Conservation (phyloP, 2,797 vertebrate species). For the Iguana delicatissima region DNA sequence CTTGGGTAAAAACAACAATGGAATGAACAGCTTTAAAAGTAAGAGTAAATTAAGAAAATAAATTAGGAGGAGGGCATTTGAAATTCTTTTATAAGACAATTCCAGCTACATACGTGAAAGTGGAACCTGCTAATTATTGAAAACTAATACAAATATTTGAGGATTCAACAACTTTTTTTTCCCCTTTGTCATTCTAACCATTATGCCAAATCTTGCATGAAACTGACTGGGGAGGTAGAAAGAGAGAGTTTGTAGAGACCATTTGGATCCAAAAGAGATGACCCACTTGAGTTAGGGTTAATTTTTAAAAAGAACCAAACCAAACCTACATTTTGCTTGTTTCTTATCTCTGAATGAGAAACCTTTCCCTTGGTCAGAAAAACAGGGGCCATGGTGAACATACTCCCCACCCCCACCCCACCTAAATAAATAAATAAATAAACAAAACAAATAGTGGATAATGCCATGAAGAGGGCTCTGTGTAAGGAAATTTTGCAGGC, state of each 20-base stretch:
- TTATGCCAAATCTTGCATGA: neutral
- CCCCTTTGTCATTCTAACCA: constrained; percentile 57
- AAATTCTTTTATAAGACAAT: constrained; percentile 44
- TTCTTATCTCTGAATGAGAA: constrained; percentile 59
- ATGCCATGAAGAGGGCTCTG: constrained; percentile 74
- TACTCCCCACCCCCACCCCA: constrained; percentile 19
- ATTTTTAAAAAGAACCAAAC: constrained; percentile 37
- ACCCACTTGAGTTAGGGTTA: constrained; percentile 64
- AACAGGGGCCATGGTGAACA: constrained; percentile 64
- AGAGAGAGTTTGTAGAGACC: constrained; percentile 24
- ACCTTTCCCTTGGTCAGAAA: constrained; percentile 60
- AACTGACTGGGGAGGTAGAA: neutral
- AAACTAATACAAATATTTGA: constrained; percentile 59
- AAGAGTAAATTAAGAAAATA: constrained; percentile 69
- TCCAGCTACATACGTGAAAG: constrained; percentile 63
- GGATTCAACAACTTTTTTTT: constrained; percentile 45
- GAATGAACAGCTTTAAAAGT: constrained; percentile 34
- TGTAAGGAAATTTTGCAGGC: constrained; percentile 76
- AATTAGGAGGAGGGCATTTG: neutral
- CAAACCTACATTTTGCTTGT: neutral
- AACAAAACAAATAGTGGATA: constrained; percentile 74
- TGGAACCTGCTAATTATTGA: constrained; percentile 39
- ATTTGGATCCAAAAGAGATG: constrained; percentile 55
- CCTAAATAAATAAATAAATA: constrained; percentile 83
- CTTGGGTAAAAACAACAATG: constrained; percentile 50